These are phyloP conservation scores for Nothoprocta pentlandii DNA, from an alignment of 2,113 vertebrate genomes.

Conservation along the genomic window DNA sequence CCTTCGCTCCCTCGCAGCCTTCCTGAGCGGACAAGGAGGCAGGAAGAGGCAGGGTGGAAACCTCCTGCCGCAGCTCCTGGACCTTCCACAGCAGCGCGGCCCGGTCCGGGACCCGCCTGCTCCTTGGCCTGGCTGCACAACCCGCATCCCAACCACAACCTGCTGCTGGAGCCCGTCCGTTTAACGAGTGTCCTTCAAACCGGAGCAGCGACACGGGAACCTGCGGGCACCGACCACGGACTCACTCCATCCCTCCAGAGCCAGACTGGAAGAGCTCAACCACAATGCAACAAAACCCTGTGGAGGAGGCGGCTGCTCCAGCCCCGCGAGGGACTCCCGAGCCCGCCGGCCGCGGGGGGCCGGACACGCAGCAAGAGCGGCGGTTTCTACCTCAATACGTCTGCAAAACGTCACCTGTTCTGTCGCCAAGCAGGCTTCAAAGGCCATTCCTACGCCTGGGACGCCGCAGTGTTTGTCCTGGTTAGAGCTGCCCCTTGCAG, in stretches of 20 bases:
- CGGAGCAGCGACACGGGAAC: accelerated
- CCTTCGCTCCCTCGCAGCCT: background rate
- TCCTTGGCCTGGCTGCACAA: background rate
- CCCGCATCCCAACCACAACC: background rate
- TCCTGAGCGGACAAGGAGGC: background rate
- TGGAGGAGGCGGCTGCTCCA: accelerated
- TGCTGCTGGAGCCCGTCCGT: background rate
- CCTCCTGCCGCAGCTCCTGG: background rate
- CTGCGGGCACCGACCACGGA: background rate
- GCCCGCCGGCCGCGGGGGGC: background rate
- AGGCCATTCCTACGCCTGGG: background rate
- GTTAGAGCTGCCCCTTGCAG: background rate
- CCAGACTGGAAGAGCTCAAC: background rate
- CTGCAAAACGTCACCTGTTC: background rate
- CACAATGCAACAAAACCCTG: background rate
- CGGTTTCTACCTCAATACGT: background rate
- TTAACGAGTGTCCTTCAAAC: no score
- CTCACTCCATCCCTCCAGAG: accelerated
- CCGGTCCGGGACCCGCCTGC: background rate
- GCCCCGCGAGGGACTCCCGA: background rate
- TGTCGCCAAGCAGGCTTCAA: background rate
- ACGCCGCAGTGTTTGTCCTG: accelerated
- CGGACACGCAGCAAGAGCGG: background rate
- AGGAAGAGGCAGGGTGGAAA: background rate
- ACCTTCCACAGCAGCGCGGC: background rate